Base-by-base conservation (phyloP, 1,140 invertebrate genomes). In the Frieseomelitta varia region DNA sequence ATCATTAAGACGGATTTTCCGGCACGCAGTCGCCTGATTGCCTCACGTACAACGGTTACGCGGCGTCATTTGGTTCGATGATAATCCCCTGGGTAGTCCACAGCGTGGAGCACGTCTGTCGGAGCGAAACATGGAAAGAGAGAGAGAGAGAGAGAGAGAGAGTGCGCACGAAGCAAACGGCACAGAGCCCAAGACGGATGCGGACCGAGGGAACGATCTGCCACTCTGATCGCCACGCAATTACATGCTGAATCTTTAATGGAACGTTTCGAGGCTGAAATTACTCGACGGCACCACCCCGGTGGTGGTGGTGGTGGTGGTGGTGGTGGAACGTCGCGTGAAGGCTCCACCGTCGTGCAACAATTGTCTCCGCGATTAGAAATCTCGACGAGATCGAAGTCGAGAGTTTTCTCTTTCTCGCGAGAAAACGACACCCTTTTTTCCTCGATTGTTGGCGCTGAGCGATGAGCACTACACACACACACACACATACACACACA, bases 171-270 rank as follows among this genome's bases (percentile, higher is more conserved):
- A 51, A 81, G 75, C 63, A 74, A 85, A 78, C 76, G 77, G 68
- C 39, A 80, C 72, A 53, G 72, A 34, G 17, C 19, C 39, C 39
- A 47, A 53, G 79, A 88, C 71, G 86, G 79, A 75, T 65, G 68
- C 79, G 87, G 87, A 76, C 87, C 72, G 58, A 86, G 89, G 77
- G 84, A 71, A 56, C 74, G 87, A 89, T 87, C 83, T 87, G 39
- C 90, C 15, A 21, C 81, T 87, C 87, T 90, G 93, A 94, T 94
- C 93, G 90, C 39, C 92, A 91, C 92, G 94, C 94, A 95, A 95
- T 95, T 94, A 95, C 93, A 95, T 93, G 94, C 93, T 95, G 94
- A 94, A 95, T 95, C 93, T 94, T 95, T 94, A 94, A 95, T 95
- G 93, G 93, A 93, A 95, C 92, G 93, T 94, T 94, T 94, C 91